A percentile compares a stretch with the other conserved stretches of the same genome.
These are phyloP conservation scores for Hippoglossus stenolepis DNA, from an alignment of 2,113 vertebrate species.

Conservation along the genomic window DNA sequence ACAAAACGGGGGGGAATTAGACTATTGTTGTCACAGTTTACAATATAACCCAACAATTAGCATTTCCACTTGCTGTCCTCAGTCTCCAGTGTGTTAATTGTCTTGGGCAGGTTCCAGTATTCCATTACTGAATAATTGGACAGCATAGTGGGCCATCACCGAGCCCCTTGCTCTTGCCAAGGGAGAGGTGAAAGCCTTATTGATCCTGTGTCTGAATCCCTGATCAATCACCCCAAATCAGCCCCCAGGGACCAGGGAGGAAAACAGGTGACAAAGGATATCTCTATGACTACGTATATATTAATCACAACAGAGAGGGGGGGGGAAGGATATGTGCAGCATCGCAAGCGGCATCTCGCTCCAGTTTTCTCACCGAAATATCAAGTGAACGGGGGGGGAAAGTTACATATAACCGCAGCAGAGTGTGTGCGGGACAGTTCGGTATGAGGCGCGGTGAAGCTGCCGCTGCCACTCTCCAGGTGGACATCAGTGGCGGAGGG, in stretches of 20 bases:
- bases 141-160: constrained; percentile 69
- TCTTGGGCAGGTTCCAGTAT: constrained; percentile 75
- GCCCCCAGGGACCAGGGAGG: constrained; percentile 61
- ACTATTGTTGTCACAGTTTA: constrained; percentile 68
- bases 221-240: constrained; percentile 82
- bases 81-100: constrained; percentile 72
- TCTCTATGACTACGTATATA: constrained; percentile 72
- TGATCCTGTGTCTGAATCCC: constrained; percentile 78
- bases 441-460: constrained; percentile 1
- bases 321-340: neutral
- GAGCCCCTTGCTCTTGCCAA: constrained; percentile 73
- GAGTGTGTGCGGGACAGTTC: neutral
- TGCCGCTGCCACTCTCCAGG: constrained; percentile 55
- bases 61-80: constrained; percentile 57
- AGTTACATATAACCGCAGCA: neutral
- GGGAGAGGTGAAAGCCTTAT: constrained; percentile 77
- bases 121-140: constrained; percentile 82
- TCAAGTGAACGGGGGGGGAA: constrained; percentile 5
- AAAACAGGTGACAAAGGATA: constrained; percentile 75
- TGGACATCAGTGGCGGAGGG: constrained; percentile 63
- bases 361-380: constrained; percentile 26
- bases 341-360: constrained; percentile 47
- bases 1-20: constrained; percentile 51
- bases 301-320: constrained; percentile 57
- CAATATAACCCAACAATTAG: constrained; percentile 75